These are phyloP conservation scores for Microtus pennsylvanicus DNA, from an alignment of 2,113 vertebrate genomes.

Conservation along the genomic window DNA sequence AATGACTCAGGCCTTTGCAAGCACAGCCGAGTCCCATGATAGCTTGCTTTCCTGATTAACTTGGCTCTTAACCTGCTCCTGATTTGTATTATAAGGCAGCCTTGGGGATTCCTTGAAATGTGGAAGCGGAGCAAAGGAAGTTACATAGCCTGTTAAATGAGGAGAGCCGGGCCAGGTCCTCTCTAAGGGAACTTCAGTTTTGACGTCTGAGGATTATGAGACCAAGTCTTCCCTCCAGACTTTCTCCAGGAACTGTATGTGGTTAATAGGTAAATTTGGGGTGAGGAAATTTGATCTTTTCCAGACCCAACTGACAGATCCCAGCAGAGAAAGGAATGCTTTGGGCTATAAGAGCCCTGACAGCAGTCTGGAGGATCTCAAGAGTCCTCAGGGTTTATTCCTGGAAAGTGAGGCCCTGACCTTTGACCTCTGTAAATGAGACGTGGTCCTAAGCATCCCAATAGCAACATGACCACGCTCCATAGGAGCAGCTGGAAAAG, in stretches of 20 bases:
- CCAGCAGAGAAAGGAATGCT: constrained; percentile 70
- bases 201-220: constrained; percentile 60
- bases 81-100: constrained; percentile 58
- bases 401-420: constrained; percentile 44
- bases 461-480: constrained; percentile 33
- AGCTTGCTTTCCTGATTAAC: constrained; percentile 71
- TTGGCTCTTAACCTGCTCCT: constrained; percentile 62
- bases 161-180: not conserved
- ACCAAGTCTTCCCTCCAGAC: constrained; percentile 53
- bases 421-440: constrained; percentile 64
- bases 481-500: constrained; percentile 36
- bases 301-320: constrained; percentile 73
- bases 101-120: constrained; percentile 63
- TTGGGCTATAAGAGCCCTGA: constrained; percentile 32
- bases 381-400: constrained; percentile 48
- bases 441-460: constrained; percentile 30
- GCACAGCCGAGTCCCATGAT: constrained; percentile 64
- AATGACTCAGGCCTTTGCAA: constrained; percentile 45
- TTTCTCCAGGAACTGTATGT: constrained; percentile 62
- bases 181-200: constrained; percentile 53
- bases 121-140: constrained; percentile 68
- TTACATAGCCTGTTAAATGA: constrained; percentile 63
- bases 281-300: constrained; percentile 69
- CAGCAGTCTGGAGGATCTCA: constrained; percentile 69
- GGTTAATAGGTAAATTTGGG: constrained; percentile 61